These are phyloP conservation scores for Gastracanthus pulcherrimus DNA, from an alignment of 2,888 invertebrate genomes.

Conservation along the genomic window DNA sequence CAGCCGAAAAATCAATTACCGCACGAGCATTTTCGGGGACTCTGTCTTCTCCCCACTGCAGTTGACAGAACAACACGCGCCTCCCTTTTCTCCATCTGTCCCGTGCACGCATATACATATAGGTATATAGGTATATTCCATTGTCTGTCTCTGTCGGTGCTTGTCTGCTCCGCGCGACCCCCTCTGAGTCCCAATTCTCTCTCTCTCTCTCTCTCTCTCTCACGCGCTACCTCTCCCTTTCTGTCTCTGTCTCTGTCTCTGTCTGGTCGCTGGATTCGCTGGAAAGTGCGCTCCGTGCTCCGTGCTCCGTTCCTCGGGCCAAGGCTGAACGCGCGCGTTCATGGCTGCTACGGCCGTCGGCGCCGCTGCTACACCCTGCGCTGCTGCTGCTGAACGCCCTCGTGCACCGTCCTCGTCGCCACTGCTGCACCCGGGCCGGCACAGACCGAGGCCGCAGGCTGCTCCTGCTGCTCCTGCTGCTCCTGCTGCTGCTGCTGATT, in stretches of 20 bases:
- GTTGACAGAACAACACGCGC: conserved; percentile 49
- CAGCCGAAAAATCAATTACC: conserved; percentile 50
- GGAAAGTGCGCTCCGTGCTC: conserved; percentile 15
- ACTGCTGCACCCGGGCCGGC: neutral
- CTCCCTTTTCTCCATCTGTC: conserved; percentile 36
- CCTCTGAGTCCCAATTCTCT: conserved; percentile 28
- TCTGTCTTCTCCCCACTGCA: neutral
- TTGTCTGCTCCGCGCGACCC: conserved; percentile 17
- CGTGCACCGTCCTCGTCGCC: neutral
- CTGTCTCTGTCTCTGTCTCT: neutral
- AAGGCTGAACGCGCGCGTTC: conserved; percentile 32
- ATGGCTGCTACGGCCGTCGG: conserved; percentile 51
- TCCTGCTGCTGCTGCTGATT: neutral
- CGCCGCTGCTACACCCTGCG: conserved; percentile 29
- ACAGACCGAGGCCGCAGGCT: neutral
- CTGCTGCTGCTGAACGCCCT: neutral
- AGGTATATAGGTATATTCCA: neutral
- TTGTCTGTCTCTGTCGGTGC: neutral
- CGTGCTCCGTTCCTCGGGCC: neutral
- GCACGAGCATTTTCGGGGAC: conserved; percentile 21
- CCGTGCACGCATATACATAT: neutral
- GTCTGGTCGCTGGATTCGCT: conserved; percentile 4
- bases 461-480: neutral
- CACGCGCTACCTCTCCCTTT: neutral
- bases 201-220: neutral